Evolutionary conservation across 2,113 vertebrate genomes (phyloP), one percentile per base, ranked within the genome.

Genomic region (Cinclus cinclus): DNA sequence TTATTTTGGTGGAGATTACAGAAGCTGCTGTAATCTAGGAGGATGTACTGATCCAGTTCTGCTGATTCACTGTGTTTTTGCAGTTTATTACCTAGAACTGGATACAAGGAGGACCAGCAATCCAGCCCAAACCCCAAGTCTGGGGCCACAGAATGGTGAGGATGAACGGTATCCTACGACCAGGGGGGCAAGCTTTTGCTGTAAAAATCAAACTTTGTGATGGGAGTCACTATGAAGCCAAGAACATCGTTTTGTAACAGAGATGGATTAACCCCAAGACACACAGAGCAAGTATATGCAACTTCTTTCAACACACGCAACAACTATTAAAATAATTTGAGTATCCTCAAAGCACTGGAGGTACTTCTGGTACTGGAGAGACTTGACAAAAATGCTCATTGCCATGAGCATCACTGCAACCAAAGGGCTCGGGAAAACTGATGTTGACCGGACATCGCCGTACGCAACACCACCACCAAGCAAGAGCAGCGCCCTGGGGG

Each of bases 51-150:
- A 91, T 37, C 1, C 0, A 55, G 68, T 53, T 84, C 31, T 93
- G 87, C 84, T 96, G 82, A 93, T 83, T 94, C 83, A 78, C 11
- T 31, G 10, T 74, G 67, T 94, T 95, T 59, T 87, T 22, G 18
- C 60, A 64, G 47, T 69, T 87, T 77, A 73, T 75, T 73, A 56
- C 17, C 58, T 46, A 87, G 69, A 84, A 18, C 10, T 63, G 23
- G 33, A 50, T 27, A 31, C 11, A 68, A 81, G 11, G 19, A 75
- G 8, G 30, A 67, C 25, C 0, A 3, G 18, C 55, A 81, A 47
- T n/a, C 41, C 44, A 81, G 71, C 4, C 39, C 70, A 49, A 86
- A 37, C 23, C 11, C 13, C 24, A 33, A 3, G 39, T 24, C 3
- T 59, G 30, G 23, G 27, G 21, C 81, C 74, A 62, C 24, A 75